phyloP scores from a whole-genome alignment of 2,888 invertebrate species.

The Tribolium freemani region DNA sequence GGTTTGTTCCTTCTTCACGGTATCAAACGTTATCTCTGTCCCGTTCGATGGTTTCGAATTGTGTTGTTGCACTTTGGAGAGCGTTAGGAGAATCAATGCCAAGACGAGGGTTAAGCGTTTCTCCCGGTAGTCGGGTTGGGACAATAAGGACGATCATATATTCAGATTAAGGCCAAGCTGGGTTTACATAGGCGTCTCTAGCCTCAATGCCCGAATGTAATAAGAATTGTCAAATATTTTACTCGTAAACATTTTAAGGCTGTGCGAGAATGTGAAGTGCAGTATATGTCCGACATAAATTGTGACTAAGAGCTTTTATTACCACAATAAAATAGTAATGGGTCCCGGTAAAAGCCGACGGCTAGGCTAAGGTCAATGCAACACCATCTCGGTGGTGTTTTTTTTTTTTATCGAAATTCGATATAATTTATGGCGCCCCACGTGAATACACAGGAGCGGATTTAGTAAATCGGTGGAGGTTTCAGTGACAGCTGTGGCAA shows the following conservation, averaged over 20 bases:
- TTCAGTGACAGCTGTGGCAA: conserved; percentile 61
- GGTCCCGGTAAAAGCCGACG: conserved; percentile 58
- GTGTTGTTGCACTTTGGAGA: conserved; percentile 6
- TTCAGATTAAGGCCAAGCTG: conserved; percentile 66
- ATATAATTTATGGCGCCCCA: conserved; percentile 28
- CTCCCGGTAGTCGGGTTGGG: conserved; percentile 59
- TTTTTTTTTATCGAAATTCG: conserved; percentile 25
- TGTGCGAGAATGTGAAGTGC: conserved; percentile 61
- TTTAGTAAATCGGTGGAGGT: conserved; percentile 16
- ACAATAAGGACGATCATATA: conserved; percentile 67
- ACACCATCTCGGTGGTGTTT: conserved; percentile 23
- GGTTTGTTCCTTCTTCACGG: conserved; percentile 39
- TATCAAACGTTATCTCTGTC: conserved; percentile 29
- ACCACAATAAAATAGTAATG: conserved; percentile 65
- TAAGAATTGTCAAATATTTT: conserved; percentile 67
- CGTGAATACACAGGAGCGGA: conserved; percentile 23
- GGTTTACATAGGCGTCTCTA: conserved; percentile 63
- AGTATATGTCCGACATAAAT: conserved; percentile 64
- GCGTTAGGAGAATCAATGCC: conserved; percentile 29
- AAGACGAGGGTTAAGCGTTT: conserved; percentile 54
- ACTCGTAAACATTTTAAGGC: conserved; percentile 64
- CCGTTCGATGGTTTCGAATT: conserved; percentile 4
- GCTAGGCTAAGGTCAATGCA: conserved; percentile 56
- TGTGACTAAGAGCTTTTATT: conserved; percentile 66
- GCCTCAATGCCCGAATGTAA: conserved; percentile 62